Evolutionary conservation across 2,113 vertebrate genomes (phyloP).

Genomic region (Microcebus griseorufus): DNA sequence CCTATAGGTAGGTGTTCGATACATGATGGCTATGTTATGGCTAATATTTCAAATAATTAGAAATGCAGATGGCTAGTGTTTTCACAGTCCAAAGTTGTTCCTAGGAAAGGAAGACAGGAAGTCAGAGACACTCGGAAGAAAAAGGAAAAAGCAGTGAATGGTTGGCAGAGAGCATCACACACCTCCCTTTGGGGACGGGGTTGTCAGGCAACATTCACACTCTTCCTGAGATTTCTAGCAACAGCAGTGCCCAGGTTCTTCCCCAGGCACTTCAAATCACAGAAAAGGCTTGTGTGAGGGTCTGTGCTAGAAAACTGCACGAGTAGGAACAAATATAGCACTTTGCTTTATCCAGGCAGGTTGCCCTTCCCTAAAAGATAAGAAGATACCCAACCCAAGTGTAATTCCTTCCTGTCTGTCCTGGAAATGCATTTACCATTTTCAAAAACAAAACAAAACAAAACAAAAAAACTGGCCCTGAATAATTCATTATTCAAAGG

Average conservation of each 20-base stretch:
- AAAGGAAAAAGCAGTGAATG: not conserved
- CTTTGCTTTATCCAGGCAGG: not conserved
- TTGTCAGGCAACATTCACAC: rapidly evolving
- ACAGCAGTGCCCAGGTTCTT: not conserved
- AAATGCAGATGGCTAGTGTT: not conserved
- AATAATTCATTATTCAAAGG: slow-evolving; percentile 82
- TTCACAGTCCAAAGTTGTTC: not conserved
- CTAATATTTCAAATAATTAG: not conserved
- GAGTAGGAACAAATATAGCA: not conserved
- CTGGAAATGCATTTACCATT: slow-evolving; percentile 61
- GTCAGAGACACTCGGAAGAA: not conserved
- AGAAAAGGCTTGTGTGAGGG: not conserved
- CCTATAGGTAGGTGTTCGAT: not conserved
- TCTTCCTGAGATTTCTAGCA: not conserved
- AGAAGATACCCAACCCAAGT: slow-evolving; percentile 25
- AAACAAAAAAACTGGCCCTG: slow-evolving; percentile 26
- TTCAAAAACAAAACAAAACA: slow-evolving; percentile 54
- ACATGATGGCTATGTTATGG: not conserved
- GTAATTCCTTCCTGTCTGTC: slow-evolving; percentile 65
- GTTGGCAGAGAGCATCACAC: not conserved
- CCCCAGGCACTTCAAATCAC: not conserved
- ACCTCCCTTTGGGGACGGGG: not conserved
- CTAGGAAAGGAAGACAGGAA: not conserved
- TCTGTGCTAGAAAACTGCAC: not conserved
- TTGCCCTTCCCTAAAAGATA: slow-evolving; percentile 16